phyloP scores from a whole-genome alignment of 2,113 vertebrate species.

The Craseonycteris thonglongyai region DNA sequence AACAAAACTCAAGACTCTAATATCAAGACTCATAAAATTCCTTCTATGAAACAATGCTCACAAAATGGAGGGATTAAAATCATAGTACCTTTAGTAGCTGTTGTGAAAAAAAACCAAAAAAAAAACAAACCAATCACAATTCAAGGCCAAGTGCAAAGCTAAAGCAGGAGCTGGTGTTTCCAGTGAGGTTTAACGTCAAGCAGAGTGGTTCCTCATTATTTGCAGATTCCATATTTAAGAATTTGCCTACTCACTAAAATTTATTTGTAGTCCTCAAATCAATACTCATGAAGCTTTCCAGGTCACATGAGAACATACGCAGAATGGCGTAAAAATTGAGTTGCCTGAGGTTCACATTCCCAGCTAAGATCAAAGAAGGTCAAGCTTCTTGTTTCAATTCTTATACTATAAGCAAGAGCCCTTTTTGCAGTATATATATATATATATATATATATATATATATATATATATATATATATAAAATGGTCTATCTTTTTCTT shows the following conservation, averaged over 20 bases:
- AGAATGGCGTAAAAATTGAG: not conserved
- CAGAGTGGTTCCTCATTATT: not conserved
- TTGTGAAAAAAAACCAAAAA: not conserved
- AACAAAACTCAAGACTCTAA: not conserved
- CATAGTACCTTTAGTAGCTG: not conserved
- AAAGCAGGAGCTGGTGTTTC: not conserved
- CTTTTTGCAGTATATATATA: not conserved
- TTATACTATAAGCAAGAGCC: not conserved
- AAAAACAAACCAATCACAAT: no score
- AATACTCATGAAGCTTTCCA: not conserved
- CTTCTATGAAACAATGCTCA: not conserved
- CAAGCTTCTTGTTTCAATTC: not conserved
- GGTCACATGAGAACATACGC: not conserved
- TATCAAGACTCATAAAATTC: not conserved
- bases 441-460: no score
- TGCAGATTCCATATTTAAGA: not conserved
- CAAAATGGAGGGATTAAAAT: not conserved
- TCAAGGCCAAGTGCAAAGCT: not conserved
- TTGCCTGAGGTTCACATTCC: not conserved
- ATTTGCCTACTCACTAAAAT: not conserved
- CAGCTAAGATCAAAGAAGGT: not conserved
- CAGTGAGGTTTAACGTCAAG: not conserved
- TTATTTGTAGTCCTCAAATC: not conserved
- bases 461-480: no score
- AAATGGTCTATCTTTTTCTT: no score